These are phyloP conservation scores for Celastrina argiolus DNA, from an alignment of 2,888 invertebrate species.

Conservation along the genomic window DNA sequence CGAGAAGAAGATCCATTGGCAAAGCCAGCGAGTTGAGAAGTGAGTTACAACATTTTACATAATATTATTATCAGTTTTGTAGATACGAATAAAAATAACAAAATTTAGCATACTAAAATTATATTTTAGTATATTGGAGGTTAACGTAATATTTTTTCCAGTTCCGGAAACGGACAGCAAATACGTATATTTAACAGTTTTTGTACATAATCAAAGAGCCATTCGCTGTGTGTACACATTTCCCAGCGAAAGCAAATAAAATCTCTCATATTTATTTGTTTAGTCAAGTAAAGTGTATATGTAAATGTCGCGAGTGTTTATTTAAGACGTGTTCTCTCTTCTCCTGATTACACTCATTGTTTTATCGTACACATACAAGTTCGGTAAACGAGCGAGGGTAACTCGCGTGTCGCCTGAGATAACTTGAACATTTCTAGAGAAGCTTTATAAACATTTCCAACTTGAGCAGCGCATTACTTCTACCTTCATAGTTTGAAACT, in stretches of 20 bases:
- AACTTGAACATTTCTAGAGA: slow-evolving; percentile 8
- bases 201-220: too few species aligned
- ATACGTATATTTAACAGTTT: too few species aligned
- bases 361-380: slow-evolving; percentile 17
- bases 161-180: too few species aligned
- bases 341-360: slow-evolving; percentile 13
- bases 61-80: neutral
- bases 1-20: slow-evolving; percentile 72
- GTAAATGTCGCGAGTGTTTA: slow-evolving; percentile 12
- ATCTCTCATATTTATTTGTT: slow-evolving; percentile 1
- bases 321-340: neutral
- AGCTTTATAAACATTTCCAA: neutral
- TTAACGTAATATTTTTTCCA: too few species aligned
- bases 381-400: neutral
- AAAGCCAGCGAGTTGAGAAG: slow-evolving; percentile 71
- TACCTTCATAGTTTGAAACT: slow-evolving; percentile 4
- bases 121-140: too few species aligned
- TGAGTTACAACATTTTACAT: slow-evolving; percentile 47
- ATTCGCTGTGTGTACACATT: neutral
- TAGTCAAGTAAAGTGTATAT: slow-evolving; percentile 1
- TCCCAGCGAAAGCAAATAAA: neutral
- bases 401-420: slow-evolving; percentile 6
- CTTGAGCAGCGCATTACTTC: neutral
- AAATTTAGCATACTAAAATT: too few species aligned
- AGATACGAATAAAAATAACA: too few species aligned